Evolutionary conservation across 2,888 invertebrate genomes (phyloP).

Genomic region (Polymixis lichenea): DNA sequence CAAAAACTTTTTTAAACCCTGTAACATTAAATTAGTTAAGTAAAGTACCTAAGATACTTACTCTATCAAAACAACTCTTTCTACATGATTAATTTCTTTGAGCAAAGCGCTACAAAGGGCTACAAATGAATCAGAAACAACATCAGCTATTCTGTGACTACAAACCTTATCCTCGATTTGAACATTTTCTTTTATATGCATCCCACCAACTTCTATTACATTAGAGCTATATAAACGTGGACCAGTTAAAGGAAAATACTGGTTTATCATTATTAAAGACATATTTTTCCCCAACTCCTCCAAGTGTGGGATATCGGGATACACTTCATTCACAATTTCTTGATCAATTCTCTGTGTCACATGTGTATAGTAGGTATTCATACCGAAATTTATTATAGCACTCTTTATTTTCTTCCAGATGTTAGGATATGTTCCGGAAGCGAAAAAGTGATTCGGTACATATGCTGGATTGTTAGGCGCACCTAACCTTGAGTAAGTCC

Average conservation of each 20-base stretch:
- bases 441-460: constrained; percentile 89
- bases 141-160: not conserved
- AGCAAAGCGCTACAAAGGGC: not conserved
- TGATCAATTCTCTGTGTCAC: constrained; percentile 70
- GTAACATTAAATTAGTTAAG: constrained; percentile 8
- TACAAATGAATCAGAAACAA: not conserved
- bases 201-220: constrained; percentile 89
- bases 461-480: constrained; percentile 90
- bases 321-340: constrained; percentile 64
- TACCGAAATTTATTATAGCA: constrained; percentile 71
- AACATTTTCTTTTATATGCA: constrained; percentile 38
- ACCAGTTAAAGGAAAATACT: constrained; percentile 88
- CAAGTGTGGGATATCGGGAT: constrained; percentile 70
- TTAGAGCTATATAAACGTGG: constrained; percentile 84
- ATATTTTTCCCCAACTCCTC: constrained; percentile 73
- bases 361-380: constrained; percentile 68
- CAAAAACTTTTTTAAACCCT: constrained; percentile 83
- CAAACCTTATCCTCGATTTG: constrained; percentile 25
- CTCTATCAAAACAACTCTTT: not conserved
- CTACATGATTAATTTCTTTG: not conserved
- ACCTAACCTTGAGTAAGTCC: constrained; percentile 89
- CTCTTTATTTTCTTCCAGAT: constrained; percentile 84
- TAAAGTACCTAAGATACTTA: not conserved
- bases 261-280: constrained; percentile 81
- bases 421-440: constrained; percentile 67